Evolutionary conservation across 2,888 invertebrate genomes (phyloP).

Genomic region (Andrena hattorfiana): DNA sequence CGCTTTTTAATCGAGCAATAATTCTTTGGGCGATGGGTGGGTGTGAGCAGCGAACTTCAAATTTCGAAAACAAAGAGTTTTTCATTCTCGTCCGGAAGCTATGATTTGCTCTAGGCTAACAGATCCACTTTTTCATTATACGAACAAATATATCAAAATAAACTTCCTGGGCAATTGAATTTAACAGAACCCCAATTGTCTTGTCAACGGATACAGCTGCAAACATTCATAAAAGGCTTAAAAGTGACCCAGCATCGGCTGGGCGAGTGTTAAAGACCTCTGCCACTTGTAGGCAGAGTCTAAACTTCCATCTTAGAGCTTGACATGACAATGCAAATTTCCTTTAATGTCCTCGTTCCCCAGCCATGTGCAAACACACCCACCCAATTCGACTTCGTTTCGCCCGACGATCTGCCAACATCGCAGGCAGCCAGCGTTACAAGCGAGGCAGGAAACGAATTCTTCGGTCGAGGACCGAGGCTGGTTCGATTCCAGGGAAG

Average conservation of each 20-base stretch:
- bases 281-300: not conserved
- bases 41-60: not conserved
- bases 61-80: not conserved
- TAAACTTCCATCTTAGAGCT: not conserved
- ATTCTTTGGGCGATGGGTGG: not conserved
- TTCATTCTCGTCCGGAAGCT: constrained; percentile 1
- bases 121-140: not conserved
- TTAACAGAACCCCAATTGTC: not conserved
- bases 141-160: constrained; percentile 4
- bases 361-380: constrained; percentile 19
- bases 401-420: not conserved
- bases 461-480: constrained; percentile 8
- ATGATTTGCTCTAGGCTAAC: not conserved
- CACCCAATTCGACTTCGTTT: constrained; percentile 10
- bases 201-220: not conserved
- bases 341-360: not conserved
- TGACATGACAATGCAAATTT: constrained; percentile 15
- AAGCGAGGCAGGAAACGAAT: constrained; percentile 22
- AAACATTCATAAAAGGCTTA: no score
- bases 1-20: constrained; percentile 29
- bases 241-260: no score
- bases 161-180: constrained; percentile 1
- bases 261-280: not conserved
- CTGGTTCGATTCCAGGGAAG: not conserved
- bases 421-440: constrained; percentile 1